Base-by-base conservation (phyloP, 2,113 vertebrate genomes). In the Toxotes jaculatrix region DNA sequence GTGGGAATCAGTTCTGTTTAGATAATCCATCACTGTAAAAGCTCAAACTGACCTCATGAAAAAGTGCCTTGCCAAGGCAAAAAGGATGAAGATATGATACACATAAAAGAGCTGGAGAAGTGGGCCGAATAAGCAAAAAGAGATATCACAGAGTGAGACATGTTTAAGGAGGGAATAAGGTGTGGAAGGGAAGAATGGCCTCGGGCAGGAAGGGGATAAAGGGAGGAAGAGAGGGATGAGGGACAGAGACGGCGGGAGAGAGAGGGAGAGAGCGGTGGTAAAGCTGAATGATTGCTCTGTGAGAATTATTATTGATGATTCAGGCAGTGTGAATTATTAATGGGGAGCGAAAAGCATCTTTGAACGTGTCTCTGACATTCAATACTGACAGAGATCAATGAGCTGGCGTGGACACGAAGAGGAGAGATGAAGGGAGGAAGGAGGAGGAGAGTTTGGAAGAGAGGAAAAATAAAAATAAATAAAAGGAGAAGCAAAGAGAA, bases 301-400 rank as follows among this genome's bases (percentile, higher is more conserved):
- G 94, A 95, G 93, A 94, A 95, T 93, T 95, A 95, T 95, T 95
- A 94, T 95, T 95, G 94, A 95, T 95, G 95, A 95, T 93, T 95
- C 94, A 95, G 94, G 85, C 91, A 38, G 87, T 88, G 94, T 95
- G 92, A 95, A 95, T 95, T 95, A 95, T 95, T 95, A 94, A 95
- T 91, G 93, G 91, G 72, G 69, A 90, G 90, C 88, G 92, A 94
- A 93, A 92, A 94, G 94, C 93, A 93, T 93, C 93, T 89, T 91
- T 93, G 94, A 95, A 94, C 86, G 93, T 94, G 92, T 94, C 92
- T 95, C 94, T 94, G 95, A 95, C 94, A 95, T 95, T 93, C 92
- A 91, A 95, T 95, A 93, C 92, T 90, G 94, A 91, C 91, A 93
- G 91, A 94, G 92, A 95, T 95, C 94, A 93, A 95, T 95, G 92